Evolutionary conservation across 2,797 vertebrate species (phyloP).

Genomic region (Notamacropus eugenii): DNA sequence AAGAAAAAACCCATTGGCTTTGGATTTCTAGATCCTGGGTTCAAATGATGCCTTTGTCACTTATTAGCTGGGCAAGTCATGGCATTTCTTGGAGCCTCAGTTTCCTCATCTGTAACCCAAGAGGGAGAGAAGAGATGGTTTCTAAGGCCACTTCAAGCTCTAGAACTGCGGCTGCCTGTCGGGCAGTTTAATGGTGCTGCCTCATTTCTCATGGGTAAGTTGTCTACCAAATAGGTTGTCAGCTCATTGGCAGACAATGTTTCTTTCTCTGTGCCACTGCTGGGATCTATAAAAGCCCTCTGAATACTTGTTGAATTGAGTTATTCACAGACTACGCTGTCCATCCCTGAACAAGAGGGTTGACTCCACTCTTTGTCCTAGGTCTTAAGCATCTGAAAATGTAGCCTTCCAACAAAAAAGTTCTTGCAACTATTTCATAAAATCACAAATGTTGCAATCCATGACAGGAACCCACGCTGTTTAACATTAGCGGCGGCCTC

Average conservation of each 20-base stretch:
- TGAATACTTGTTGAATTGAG: conserved; percentile 12
- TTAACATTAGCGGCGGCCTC: not conserved
- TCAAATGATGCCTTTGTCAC: not conserved
- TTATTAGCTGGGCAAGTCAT: not conserved
- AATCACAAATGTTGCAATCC: conserved; percentile 22
- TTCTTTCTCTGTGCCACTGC: not conserved
- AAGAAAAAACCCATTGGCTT: not conserved
- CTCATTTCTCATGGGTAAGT: not conserved
- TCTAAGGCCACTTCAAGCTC: not conserved
- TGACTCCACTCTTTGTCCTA: conserved; percentile 18
- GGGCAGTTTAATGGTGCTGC: not conserved
- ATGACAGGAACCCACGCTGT: not conserved
- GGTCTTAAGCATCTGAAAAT: conserved; percentile 47
- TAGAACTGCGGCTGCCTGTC: not conserved
- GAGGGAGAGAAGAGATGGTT: not conserved
- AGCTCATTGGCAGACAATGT: not conserved
- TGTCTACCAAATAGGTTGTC: not conserved
- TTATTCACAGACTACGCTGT: conserved; percentile 11
- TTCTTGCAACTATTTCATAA: conserved; percentile 21
- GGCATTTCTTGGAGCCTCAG: not conserved
- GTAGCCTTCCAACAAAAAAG: conserved; percentile 42
- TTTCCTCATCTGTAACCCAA: not conserved
- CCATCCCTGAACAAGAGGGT: conserved; percentile 37
- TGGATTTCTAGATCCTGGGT: not conserved
- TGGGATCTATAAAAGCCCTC: not conserved